Evolutionary conservation across 2,797 vertebrate species (phyloP).

Genomic region (Cuniculus paca): DNA sequence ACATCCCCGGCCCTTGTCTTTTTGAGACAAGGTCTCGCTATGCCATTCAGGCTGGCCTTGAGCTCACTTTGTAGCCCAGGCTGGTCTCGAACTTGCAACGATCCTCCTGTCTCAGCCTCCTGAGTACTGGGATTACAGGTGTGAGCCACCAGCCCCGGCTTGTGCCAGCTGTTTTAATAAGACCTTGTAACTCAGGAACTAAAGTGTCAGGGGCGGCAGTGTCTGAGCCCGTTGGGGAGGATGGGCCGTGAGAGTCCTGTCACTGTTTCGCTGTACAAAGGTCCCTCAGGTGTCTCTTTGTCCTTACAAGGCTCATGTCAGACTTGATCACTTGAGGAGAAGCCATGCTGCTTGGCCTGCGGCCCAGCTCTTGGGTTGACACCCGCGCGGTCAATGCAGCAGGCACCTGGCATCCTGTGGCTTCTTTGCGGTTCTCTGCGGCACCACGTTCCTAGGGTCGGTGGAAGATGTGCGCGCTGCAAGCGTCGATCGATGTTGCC

Average conservation of each 20-base stretch:
- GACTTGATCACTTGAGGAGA: not conserved
- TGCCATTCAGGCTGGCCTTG: no score
- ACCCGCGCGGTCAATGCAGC: not conserved
- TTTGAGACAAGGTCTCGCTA: no score
- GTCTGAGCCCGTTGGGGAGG: not conserved
- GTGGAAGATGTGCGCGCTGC: fast-evolving
- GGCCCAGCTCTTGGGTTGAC: not conserved
- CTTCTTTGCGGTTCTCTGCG: not conserved
- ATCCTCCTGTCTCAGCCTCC: not conserved
- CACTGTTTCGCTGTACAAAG: fast-evolving
- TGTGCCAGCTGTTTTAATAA: not conserved
- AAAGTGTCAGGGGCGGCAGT: not conserved
- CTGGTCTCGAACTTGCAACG: not conserved
- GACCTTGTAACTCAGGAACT: not conserved
- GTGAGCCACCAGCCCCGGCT: not conserved
- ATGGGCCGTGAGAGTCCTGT: not conserved
- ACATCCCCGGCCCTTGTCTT: no score
- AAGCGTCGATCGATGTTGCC: no score
- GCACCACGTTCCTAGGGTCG: fast-evolving
- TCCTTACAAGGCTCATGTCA: not conserved
- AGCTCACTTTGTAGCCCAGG: not conserved
- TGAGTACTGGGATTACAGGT: not conserved
- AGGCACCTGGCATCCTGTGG: no score
- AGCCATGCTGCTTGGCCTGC: not conserved
- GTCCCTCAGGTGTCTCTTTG: not conserved